phyloP scores from a whole-genome alignment of 2,888 invertebrate genomes.

The Ormyrus nitidulus region DNA sequence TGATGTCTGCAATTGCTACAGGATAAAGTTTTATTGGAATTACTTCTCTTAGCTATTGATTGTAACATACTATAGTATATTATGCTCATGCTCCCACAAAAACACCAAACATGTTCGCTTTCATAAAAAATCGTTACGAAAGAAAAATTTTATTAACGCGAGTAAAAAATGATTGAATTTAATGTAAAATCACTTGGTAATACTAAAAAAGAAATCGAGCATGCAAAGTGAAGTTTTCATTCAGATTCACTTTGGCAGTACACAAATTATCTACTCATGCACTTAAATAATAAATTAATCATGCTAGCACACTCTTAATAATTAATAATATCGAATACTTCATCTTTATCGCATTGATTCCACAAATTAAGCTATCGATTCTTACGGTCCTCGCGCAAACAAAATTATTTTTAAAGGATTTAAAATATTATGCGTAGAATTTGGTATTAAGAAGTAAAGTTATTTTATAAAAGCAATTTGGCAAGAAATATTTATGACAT shows the following conservation, averaged over 20 bases:
- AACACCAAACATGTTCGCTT: background rate
- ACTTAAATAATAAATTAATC: constrained; percentile 44
- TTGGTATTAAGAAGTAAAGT: too few relatives aligned
- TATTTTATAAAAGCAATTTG: too few relatives aligned
- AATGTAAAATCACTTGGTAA: constrained; percentile 19
- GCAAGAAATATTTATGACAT: too few relatives aligned
- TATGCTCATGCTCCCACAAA: constrained; percentile 28
- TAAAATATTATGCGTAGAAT: background rate
- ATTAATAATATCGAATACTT: constrained; percentile 8
- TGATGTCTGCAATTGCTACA: constrained; percentile 3
- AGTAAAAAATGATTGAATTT: constrained; percentile 16
- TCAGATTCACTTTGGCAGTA: constrained; percentile 26
- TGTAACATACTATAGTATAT: background rate
- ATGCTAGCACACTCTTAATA: constrained; percentile 44
- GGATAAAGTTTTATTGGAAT: background rate
- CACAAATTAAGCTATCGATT: constrained; percentile 12
- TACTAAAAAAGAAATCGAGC: constrained; percentile 29
- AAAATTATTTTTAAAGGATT: background rate
- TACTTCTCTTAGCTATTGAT: background rate
- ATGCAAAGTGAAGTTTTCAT: constrained; percentile 38
- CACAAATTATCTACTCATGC: constrained; percentile 53
- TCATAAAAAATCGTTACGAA: background rate
- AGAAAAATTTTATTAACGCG: background rate
- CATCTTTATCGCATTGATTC: background rate
- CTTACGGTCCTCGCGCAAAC: constrained; percentile 11